Evolutionary conservation across 2,113 vertebrate species (phyloP).

Genomic region (Coryphaenoides rupestris): DNA sequence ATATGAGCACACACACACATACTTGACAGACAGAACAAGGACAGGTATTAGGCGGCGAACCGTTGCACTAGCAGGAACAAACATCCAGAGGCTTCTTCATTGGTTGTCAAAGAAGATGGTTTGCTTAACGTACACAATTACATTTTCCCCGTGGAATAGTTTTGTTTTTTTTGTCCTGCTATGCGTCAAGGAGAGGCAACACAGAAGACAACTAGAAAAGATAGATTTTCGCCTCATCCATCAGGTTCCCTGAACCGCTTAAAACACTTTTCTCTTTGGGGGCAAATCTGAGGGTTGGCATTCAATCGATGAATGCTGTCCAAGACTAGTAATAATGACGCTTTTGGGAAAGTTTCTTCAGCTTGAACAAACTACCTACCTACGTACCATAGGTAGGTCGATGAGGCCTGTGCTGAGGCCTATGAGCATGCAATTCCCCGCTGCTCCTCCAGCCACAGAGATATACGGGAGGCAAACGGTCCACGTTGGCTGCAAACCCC

Average conservation of each 20-base stretch:
- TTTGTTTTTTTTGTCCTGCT: conserved; percentile 5
- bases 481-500: conserved; percentile 18
- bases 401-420: too few species aligned
- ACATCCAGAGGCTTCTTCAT: conserved; percentile 10
- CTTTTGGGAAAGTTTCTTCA: too few species aligned
- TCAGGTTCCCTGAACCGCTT: too few species aligned
- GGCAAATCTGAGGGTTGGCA: neutral
- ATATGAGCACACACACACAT: conserved; percentile 29
- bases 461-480: neutral
- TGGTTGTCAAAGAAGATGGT: conserved; percentile 20
- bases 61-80: neutral
- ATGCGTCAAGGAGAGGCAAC: conserved; percentile 9
- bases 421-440: too few species aligned
- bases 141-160: conserved; percentile 11
- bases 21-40: conserved; percentile 10
- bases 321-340: too few species aligned
- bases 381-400: too few species aligned
- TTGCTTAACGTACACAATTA: conserved; percentile 23
- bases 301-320: too few species aligned
- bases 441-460: neutral
- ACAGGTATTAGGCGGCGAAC: neutral
- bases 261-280: too few species aligned
- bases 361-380: too few species aligned
- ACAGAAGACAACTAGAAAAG: neutral
- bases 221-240: neutral